phyloP scores from a whole-genome alignment of 2,797 vertebrate genomes.

The Cacajao melanocephalus region DNA sequence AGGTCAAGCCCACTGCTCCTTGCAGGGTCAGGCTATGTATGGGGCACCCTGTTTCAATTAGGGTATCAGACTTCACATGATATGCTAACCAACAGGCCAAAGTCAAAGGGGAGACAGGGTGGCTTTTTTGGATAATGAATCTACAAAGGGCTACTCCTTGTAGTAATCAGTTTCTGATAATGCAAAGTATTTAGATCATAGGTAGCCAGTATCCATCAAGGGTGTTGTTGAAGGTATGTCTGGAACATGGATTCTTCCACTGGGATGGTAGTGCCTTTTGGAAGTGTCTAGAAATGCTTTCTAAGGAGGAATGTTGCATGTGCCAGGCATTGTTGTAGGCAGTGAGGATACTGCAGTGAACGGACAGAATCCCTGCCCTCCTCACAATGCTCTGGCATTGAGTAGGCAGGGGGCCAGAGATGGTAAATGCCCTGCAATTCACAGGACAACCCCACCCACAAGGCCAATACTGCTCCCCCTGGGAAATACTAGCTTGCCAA shows the following conservation, averaged over 20 bases:
- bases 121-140: neutral
- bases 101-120: neutral
- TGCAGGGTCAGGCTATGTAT: neutral
- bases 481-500: neutral
- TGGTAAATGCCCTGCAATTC: fast-evolving
- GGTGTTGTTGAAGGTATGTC: neutral
- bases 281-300: neutral
- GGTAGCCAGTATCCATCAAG: no score
- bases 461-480: neutral
- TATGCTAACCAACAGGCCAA: neutral
- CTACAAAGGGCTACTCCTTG: neutral
- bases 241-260: neutral
- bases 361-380: neutral
- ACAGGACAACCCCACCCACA: neutral
- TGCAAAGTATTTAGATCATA: neutral
- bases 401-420: neutral
- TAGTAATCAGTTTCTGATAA: neutral
- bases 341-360: neutral
- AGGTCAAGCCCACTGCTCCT: neutral
- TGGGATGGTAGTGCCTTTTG: fast-evolving
- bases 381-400: neutral
- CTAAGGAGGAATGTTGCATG: fast-evolving
- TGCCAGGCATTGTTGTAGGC: neutral
- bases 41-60: neutral
- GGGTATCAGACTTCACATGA: neutral